Base-by-base conservation (phyloP, 2,797 vertebrate genomes). In the Cossypha polioptera region DNA sequence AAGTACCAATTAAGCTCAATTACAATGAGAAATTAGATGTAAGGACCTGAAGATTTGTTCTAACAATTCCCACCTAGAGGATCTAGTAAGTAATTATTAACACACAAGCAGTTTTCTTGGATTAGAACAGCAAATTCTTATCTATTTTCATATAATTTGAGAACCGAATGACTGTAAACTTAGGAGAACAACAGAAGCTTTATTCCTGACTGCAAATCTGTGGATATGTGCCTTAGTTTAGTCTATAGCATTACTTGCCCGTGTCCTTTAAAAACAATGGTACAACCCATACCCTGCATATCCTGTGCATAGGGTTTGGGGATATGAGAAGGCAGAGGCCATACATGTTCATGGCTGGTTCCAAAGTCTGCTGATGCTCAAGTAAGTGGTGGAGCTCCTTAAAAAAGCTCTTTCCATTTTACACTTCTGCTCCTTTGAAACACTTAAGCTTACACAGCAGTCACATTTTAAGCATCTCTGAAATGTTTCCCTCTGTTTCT, bases 1-100 rank as follows among this genome's bases (percentile, higher is more conserved):
- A 65, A 47, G 24, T 47, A 89, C 50, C 47, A 86, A 82, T 79
- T 92, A 90, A 94, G 85, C 21, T 78, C 61, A 81, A 69, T 50
- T 93, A 73, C 62, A 85, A 22, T 42, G 38, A 76, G 57, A 92
- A 91, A 74, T 6, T 55, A 55, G 22, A 90, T 50, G 36, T 26
- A 94, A 89, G 59, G 28, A 86, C n/a, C 38, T 84, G 71, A 88
- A 78, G 48, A 25, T 50, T 88, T 29, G 19, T 73, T 88, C 47
- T 43, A 90, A 77, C 11, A 66, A 58, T 55, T 91, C 62, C 75
- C 47, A 91, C 21, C 43, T 54, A 63, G 45, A 2, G 18, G 38
- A 92, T 79, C 47, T 48, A 43, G 16, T 54, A 85, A 31, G 25
- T 33, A 83, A 81, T 55, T 58, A 80, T 58, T 26, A 90, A 65